Evolutionary conservation across 2,888 invertebrate genomes (phyloP).

Genomic region (Agrotis clavis): DNA sequence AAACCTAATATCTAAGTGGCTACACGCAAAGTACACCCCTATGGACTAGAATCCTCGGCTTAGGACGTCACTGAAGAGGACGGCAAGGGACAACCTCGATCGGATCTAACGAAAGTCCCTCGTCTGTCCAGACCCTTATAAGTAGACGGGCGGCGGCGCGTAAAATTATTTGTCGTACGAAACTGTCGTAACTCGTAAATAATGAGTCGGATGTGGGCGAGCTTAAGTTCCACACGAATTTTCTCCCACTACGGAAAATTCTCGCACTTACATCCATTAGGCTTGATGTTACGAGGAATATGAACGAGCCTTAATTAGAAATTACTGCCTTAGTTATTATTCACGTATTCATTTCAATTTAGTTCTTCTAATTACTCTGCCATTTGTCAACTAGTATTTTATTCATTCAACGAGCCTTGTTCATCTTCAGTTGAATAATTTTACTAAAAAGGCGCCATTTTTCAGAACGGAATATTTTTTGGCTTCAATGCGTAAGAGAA

Average conservation of each 20-base stretch:
- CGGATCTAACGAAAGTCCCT: neutral
- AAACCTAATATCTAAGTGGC: neutral
- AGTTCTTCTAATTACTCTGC: conserved; percentile 16
- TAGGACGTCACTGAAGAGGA: neutral
- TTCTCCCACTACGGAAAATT: conserved; percentile 44
- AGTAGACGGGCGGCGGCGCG: conserved; percentile 31
- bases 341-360: conserved; percentile 24
- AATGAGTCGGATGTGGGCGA: conserved; percentile 53
- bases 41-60: neutral
- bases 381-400: conserved; percentile 28
- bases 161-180: conserved; percentile 63
- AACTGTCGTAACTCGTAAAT: conserved; percentile 55
- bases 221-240: conserved; percentile 55
- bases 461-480: conserved; percentile 30
- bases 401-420: neutral
- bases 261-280: conserved; percentile 32
- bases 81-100: neutral
- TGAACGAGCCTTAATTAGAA: conserved; percentile 30
- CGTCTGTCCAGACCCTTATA: conserved; percentile 1
- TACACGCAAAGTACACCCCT: neutral
- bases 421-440: conserved; percentile 7
- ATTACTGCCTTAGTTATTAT: conserved; percentile 23
- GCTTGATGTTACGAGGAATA: conserved; percentile 33
- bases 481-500: conserved; percentile 13
- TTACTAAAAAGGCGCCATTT: conserved; percentile 34